A percentile compares a stretch with the other conserved stretches of the same genome.
Conservation (phyloP, 2,797 vertebrate genomes). For the Falco novaeseelandiae region DNA sequence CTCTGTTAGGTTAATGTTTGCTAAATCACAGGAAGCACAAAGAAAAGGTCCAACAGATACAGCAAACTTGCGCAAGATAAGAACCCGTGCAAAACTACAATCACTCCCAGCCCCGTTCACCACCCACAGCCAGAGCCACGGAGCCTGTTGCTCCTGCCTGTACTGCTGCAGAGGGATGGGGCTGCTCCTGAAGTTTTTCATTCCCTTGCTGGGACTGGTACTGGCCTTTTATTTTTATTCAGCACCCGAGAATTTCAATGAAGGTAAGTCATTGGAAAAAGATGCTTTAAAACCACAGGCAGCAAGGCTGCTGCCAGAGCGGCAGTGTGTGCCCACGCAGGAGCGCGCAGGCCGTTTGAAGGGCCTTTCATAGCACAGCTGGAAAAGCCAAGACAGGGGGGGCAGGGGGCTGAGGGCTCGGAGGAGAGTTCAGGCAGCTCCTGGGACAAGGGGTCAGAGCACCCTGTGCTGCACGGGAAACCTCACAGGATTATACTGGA, state of each 20-base stretch:
- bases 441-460: not conserved
- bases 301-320: not conserved
- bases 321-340: rapidly evolving
- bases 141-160: not conserved
- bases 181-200: constrained; percentile 56
- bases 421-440: not conserved
- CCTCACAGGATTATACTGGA: rapidly evolving
- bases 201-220: constrained; percentile 56
- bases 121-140: rapidly evolving
- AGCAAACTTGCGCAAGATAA: not conserved
- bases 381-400: rapidly evolving
- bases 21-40: not conserved
- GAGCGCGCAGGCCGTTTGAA: rapidly evolving
- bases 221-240: constrained; percentile 72
- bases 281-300: rapidly evolving
- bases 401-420: not conserved
- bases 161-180: constrained; percentile 37
- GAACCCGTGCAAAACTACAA: not conserved
- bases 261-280: constrained; percentile 55
- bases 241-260: constrained; percentile 33
- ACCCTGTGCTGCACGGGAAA: not conserved
- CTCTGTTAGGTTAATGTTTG: constrained; percentile 15
- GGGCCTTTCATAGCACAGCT: not conserved
- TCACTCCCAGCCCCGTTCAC: not conserved
- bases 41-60: not conserved